Base-by-base conservation (phyloP, 1,140 invertebrate species). In the Diachasmimorpha longicaudata region DNA sequence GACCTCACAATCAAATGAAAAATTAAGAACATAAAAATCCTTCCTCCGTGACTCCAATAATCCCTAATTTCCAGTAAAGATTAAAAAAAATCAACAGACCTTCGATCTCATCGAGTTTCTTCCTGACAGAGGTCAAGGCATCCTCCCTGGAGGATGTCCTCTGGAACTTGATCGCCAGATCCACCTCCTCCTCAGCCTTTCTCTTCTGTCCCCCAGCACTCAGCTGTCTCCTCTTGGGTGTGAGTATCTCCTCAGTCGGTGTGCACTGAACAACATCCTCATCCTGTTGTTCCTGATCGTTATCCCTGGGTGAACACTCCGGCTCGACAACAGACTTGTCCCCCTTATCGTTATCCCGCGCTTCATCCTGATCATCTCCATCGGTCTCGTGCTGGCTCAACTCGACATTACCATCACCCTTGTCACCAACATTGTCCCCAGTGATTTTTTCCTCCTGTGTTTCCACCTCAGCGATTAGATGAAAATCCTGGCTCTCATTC, bases 401-500 rank as follows among this genome's bases (percentile, higher is more conserved):
- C 19, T 63, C 23, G 9, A 63, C 58, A 23, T 44, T 44, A 42
- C 16, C 42, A 13, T 74, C 58, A 66, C 58, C 44, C 44, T 66
- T 66, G 0, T 16, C n/a, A 6, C 39, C 55, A 16, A 9, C 21
- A 36, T 42, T 66, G 42, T 44, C 42, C 44, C 8, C 39, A 10
- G 13, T 39, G 8, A 1, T 55, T 14, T 37, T 9, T 63, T 66
- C 58, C n/a, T 6, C 23, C 23, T 63, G 58, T 14, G 58, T 63
- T 11, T 63, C 58, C 5, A 25, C 58, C 9, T 63, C 58, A 63
- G 58, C 58, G 19, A 63, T 13, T 25, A 63, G 13, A 63, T 63
- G 58, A 63, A 63, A 63, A 63, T 63, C 58, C 58, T 63, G 58
- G 10, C 58, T 63, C 11, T 63, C 58, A 63, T 63, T 63, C 14